Base-by-base conservation (phyloP, 2,113 vertebrate species). In the Sphyrna mokarran region DNA sequence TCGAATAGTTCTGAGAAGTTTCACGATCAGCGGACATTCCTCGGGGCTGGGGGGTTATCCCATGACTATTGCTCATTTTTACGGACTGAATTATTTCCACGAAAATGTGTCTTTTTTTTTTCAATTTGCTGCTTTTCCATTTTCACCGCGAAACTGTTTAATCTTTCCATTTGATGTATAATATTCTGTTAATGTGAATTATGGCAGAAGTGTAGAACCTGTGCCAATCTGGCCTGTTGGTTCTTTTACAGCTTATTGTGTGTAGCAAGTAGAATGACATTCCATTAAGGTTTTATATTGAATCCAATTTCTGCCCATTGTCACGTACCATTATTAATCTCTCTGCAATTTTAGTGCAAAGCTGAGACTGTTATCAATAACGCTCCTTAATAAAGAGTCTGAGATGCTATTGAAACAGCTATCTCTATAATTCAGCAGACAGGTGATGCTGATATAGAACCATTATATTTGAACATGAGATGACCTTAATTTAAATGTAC, bases 381-480 rank as follows among this genome's bases (percentile, higher is more conserved):
- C 61, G n/a, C 23, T 66, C 23, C 7, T 54, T 72, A 72, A 87
- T 70, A 29, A 95, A 87, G 54, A 69, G 16, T n/a, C 23, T 23
- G 96, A 96, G 91, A 96, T 91, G 20, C 66, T 96, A 96, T 96
- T 96, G 96, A 96, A 96, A 95, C 95, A 58, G n/a, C 61, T 97
- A 97, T 98, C 97, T 98, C 96, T 97, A 97, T 90, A 96, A 97
- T 97, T 97, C 97, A 97, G 97, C 97, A 97, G 96, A 97, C 96
- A 96, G 96, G 96, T 95, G 96, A 97, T 96, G 96, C 96, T 96
- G 96, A 97, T 96, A 97, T 96, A 96, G 83, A 97, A 96, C 97
- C 97, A 97, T 97, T 97, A 96, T 97, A 97, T 97, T 97, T 97
- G 69, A 95, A 72, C 69, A 48, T 14, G 40, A 54, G 69, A 76